Conservation (phyloP, 2,888 invertebrate genomes). For the Malacosoma neustria region DNA sequence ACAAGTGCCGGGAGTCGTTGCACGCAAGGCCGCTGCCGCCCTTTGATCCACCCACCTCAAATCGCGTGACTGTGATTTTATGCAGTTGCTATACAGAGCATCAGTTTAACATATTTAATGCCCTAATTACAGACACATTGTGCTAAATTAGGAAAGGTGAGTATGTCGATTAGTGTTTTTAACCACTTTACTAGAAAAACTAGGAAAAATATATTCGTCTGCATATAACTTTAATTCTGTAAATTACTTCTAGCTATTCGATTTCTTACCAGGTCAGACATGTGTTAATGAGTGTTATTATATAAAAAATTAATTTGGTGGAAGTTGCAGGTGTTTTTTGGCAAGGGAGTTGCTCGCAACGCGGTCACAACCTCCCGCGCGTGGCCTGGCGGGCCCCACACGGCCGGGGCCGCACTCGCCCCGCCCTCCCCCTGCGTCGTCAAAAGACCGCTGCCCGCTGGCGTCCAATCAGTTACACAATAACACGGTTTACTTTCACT, state of each 20-base stretch:
- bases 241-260: no score
- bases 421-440: conserved; percentile 74
- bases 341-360: conserved; percentile 71
- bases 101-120: conserved; percentile 20
- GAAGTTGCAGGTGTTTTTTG: conserved; percentile 58
- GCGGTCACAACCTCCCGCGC: conserved; percentile 77
- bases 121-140: conserved; percentile 19
- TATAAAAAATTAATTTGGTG: conserved; percentile 11
- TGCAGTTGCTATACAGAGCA: conserved; percentile 39
- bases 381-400: conserved; percentile 76
- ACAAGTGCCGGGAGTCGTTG: conserved; percentile 72
- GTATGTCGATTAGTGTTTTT: neutral
- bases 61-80: conserved; percentile 63
- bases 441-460: conserved; percentile 68
- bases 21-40: conserved; percentile 71
- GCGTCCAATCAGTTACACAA: conserved; percentile 70
- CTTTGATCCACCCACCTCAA: conserved; percentile 74
- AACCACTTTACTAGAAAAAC: neutral
- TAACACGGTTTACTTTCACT: conserved; percentile 52
- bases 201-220: neutral
- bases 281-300: neutral
- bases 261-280: no score
- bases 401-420: conserved; percentile 69
- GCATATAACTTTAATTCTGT: no score
- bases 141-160: conserved; percentile 4